Evolutionary conservation across 2,888 invertebrate genomes (phyloP).

Genomic region (Choristoneura rosaceana): DNA sequence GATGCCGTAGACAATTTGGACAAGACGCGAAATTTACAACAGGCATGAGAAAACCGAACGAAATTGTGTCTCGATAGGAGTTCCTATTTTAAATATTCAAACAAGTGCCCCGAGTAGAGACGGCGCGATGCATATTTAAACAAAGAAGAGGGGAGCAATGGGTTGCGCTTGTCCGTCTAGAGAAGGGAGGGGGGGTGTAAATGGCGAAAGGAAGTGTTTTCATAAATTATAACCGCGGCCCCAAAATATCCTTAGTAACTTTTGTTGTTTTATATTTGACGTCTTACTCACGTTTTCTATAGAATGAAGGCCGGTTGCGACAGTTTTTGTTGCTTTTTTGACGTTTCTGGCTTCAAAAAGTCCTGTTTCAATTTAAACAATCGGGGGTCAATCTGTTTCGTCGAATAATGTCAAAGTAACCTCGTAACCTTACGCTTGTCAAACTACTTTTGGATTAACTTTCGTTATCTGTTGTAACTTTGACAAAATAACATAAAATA

Average conservation of each 20-base stretch:
- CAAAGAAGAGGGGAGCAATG: slow-evolving; percentile 57
- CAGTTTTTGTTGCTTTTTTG: neutral
- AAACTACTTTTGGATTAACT: too few species aligned
- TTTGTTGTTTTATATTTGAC: slow-evolving; percentile 33
- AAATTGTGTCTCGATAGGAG: slow-evolving; percentile 69
- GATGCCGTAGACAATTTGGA: slow-evolving; percentile 36
- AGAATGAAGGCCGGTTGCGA: too few species aligned
- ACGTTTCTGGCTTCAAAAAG: neutral
- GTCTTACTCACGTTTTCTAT: slow-evolving; percentile 11
- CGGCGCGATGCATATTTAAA: slow-evolving; percentile 77
- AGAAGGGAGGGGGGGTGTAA: slow-evolving; percentile 48
- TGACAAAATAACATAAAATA: too few species aligned
- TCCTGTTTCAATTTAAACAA: neutral
- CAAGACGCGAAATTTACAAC: slow-evolving; percentile 41
- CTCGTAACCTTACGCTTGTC: too few species aligned
- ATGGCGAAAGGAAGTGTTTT: slow-evolving; percentile 49
- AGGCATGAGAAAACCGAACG: slow-evolving; percentile 50
- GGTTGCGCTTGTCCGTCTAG: slow-evolving; percentile 54
- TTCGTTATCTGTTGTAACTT: too few species aligned
- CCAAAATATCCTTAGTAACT: slow-evolving; percentile 30
- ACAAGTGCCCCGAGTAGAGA: slow-evolving; percentile 70
- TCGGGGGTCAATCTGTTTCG: neutral
- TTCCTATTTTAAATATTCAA: slow-evolving; percentile 77
- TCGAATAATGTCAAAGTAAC: neutral
- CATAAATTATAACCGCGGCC: slow-evolving; percentile 51